Conservation (phyloP, 2,113 vertebrate species). For the Gambusia holbrooki region DNA sequence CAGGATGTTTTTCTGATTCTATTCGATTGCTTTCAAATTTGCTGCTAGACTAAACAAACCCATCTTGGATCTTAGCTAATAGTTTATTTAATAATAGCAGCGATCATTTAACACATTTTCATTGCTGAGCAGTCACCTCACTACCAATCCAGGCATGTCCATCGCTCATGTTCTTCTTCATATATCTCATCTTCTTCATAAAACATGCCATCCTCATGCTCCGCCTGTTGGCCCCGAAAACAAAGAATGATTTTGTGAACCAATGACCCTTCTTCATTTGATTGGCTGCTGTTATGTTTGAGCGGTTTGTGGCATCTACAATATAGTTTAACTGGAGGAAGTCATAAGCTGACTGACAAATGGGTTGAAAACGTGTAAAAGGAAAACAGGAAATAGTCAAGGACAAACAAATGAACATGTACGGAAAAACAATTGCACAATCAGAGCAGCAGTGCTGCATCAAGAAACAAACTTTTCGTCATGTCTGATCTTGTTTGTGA, state of each 20-base stretch:
- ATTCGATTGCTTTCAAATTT: neutral
- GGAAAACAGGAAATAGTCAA: constrained; percentile 49
- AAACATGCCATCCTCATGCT: constrained; percentile 77
- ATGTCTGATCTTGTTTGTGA: neutral
- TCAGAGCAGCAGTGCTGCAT: constrained; percentile 10
- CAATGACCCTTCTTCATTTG: constrained; percentile 22
- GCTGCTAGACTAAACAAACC: constrained; percentile 1
- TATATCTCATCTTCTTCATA: constrained; percentile 77
- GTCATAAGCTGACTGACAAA: constrained; percentile 38
- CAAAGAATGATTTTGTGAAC: constrained; percentile 69
- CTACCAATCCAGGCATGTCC: constrained; percentile 79
- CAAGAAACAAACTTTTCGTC: constrained; percentile 15
- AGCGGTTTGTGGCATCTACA: constrained; percentile 14
- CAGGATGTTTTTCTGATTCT: neutral
- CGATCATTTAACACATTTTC: constrained; percentile 38
- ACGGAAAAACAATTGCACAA: constrained; percentile 14
- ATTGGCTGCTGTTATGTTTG: constrained; percentile 31
- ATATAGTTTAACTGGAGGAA: constrained; percentile 22
- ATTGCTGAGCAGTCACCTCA: constrained; percentile 72
- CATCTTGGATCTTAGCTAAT: neutral
- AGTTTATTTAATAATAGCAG: neutral
- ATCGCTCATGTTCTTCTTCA: constrained; percentile 77
- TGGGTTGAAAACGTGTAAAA: constrained; percentile 32
- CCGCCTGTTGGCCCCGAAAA: constrained; percentile 74
- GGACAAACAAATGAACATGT: constrained; percentile 29